These are phyloP conservation scores for Toxotes lorentzi DNA, from an alignment of 2,797 vertebrate genomes.

Conservation along the genomic window DNA sequence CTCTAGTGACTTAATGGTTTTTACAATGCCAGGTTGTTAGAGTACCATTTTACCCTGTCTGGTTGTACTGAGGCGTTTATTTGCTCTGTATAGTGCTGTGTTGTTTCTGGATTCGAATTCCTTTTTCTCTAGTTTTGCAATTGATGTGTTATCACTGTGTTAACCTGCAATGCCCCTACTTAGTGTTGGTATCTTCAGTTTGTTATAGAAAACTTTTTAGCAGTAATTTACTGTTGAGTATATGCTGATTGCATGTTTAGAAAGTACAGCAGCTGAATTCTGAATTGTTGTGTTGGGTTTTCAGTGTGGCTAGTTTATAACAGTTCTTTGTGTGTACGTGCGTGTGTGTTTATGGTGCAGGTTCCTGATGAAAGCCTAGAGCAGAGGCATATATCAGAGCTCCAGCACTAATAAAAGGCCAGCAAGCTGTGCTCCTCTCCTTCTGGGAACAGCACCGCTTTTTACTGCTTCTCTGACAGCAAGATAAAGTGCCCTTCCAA, in stretches of 20 bases:
- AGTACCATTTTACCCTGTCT: slow-evolving; percentile 51
- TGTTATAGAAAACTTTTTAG: slow-evolving; percentile 59
- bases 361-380: slow-evolving; percentile 86
- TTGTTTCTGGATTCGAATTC: slow-evolving; percentile 66
- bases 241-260: slow-evolving; percentile 62
- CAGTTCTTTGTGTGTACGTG: slow-evolving; percentile 60
- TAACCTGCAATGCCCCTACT: slow-evolving; percentile 52
- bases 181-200: slow-evolving; percentile 48
- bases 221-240: slow-evolving; percentile 54
- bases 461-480: slow-evolving; percentile 89
- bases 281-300: slow-evolving; percentile 58
- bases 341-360: slow-evolving; percentile 74
- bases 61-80: slow-evolving; percentile 51
- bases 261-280: slow-evolving; percentile 46
- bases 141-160: slow-evolving; percentile 49
- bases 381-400: slow-evolving; percentile 86
- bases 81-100: slow-evolving; percentile 51
- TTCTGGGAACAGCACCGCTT: slow-evolving; percentile 85
- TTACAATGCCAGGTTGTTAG: slow-evolving; percentile 72
- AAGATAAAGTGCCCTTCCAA: slow-evolving; percentile 90
- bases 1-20: slow-evolving; percentile 73
- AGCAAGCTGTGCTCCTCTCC: slow-evolving; percentile 84
- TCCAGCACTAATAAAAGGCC: slow-evolving; percentile 87
- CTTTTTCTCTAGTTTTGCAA: slow-evolving; percentile 30
- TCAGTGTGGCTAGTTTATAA: slow-evolving; percentile 62